Conservation (phyloP, 2,888 invertebrate species). For the Melikaiella ostensackeni region DNA sequence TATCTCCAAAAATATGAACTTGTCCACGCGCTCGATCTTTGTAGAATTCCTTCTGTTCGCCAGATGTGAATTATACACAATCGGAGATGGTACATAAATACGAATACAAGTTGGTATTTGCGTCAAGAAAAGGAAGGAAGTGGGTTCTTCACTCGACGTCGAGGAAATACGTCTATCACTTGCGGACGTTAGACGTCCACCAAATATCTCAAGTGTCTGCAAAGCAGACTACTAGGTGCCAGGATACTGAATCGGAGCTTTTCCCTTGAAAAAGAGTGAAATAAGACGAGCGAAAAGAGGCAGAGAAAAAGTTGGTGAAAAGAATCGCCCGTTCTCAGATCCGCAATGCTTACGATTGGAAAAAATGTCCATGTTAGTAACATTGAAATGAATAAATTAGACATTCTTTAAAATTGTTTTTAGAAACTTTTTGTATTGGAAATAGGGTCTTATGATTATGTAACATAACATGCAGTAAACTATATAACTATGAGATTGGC, state of each 20-base stretch:
- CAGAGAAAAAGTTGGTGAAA: background rate
- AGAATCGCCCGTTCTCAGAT: background rate
- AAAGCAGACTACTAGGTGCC: conserved; percentile 9
- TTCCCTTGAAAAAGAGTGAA: conserved; percentile 2
- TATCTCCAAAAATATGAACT: no score
- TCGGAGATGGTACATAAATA: background rate
- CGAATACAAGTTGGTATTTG: background rate
- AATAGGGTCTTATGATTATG: no score
- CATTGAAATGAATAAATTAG: no score
- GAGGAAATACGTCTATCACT: conserved; percentile 36
- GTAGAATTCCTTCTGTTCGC: background rate
- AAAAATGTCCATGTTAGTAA: no score
- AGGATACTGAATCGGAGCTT: conserved; percentile 21
- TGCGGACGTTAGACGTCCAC: no score
- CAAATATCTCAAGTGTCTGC: conserved; percentile 23
- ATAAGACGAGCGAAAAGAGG: conserved; percentile 5
- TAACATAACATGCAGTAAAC: no score
- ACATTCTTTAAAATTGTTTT: no score
- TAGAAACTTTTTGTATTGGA: no score
- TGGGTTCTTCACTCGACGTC: background rate
- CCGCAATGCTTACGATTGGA: background rate
- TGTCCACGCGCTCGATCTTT: background rate
- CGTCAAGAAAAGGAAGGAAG: conserved; percentile 13
- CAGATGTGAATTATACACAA: background rate
- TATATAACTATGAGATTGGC: no score